phyloP scores from a whole-genome alignment of 2,113 vertebrate genomes.

The Trichomycterus rosablanca region DNA sequence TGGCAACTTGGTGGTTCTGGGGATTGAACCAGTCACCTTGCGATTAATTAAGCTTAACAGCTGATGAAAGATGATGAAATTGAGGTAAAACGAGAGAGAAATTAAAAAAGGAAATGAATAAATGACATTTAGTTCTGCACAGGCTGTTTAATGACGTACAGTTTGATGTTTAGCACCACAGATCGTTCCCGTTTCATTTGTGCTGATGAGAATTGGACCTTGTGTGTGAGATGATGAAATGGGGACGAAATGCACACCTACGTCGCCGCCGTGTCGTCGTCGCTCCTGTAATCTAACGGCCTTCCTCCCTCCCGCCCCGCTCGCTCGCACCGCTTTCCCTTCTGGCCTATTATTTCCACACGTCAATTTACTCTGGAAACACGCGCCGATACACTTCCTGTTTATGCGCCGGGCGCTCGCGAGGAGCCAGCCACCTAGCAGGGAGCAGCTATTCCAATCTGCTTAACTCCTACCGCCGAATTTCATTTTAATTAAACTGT shows the following conservation, averaged over 20 bases:
- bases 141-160: too few relatives aligned
- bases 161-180: too few relatives aligned
- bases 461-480: slow-evolving; percentile 70
- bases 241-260: not conserved
- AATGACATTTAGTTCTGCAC: too few relatives aligned
- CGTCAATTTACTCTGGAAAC: slow-evolving; percentile 45
- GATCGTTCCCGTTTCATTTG: too few relatives aligned
- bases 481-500: slow-evolving; percentile 80
- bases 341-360: slow-evolving; percentile 35
- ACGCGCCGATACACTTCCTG: slow-evolving; percentile 47
- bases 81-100: too few relatives aligned
- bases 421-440: slow-evolving; percentile 65
- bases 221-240: slow-evolving; percentile 14
- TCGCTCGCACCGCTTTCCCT: not conserved
- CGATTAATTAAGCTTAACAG: too few relatives aligned
- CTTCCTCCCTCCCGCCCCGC: not conserved
- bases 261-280: not conserved
- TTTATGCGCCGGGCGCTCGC: slow-evolving; percentile 49
- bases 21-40: too few relatives aligned
- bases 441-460: slow-evolving; percentile 70
- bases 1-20: too few relatives aligned
- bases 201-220: too few relatives aligned
- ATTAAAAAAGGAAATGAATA: too few relatives aligned
- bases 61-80: too few relatives aligned
- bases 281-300: slow-evolving; percentile 1